Percentiles rank a stretch among this genome's conserved stretches.
These are phyloP conservation scores for Pantelozetes paolii DNA, from an alignment of 2,888 invertebrate genomes.

Conservation along the genomic window DNA sequence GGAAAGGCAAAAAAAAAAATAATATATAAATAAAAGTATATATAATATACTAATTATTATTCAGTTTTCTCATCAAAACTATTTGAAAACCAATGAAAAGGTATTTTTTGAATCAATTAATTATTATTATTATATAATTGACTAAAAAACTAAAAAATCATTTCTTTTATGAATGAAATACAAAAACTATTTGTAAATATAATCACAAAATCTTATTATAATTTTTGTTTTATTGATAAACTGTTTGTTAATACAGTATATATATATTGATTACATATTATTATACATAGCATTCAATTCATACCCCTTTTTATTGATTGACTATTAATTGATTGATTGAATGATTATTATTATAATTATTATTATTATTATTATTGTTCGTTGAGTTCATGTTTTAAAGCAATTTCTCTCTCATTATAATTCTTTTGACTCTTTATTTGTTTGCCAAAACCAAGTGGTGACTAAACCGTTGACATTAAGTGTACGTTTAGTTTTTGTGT, in stretches of 20 bases:
- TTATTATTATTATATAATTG: neutral
- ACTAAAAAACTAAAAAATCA: neutral
- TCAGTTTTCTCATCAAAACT: neutral
- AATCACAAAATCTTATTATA: neutral
- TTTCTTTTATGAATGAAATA: too few species aligned
- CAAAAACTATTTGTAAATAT: too few species aligned
- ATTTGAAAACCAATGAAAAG: neutral
- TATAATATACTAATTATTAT: neutral
- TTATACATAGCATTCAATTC: conserved; percentile 14
- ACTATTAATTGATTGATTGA: neutral
- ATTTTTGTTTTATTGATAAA: conserved; percentile 13
- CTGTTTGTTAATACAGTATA: conserved; percentile 9
- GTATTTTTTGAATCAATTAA: neutral
- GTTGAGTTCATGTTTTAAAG: conserved; percentile 6
- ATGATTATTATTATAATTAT: neutral
- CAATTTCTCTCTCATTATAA: neutral
- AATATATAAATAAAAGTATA: neutral
- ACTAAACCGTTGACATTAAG: too few species aligned
- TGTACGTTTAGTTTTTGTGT: too few species aligned
- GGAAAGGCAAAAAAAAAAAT: too few species aligned
- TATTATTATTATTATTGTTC: conserved; percentile 29
- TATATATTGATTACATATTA: neutral
- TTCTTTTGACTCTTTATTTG: too few species aligned
- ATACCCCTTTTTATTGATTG: neutral
- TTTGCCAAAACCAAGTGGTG: too few species aligned